Base-by-base conservation (phyloP, 2,888 invertebrate genomes). In the Macropis europaea region DNA sequence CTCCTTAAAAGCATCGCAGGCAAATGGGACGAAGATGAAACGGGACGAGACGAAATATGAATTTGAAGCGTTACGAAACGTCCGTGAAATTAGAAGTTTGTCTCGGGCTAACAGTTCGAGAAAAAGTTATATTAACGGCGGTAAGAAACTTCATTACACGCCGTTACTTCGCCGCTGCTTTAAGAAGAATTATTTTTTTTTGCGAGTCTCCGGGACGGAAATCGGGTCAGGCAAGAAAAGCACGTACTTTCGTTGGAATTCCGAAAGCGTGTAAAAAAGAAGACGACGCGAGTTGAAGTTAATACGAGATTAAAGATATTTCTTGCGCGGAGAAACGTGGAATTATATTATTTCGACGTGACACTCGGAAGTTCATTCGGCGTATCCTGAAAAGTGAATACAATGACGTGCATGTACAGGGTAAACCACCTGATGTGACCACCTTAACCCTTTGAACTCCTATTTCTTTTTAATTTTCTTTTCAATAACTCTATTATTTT, bases 61-160 rank as follows among this genome's bases (percentile, higher is more conserved):
- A 13, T 15, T 40, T 34, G 47, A 6, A n/a, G 40, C 7, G 9
- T 2, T 15, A 13, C 19, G 34, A 32, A 40, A 24, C 7, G 4
- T 34, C 28, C 54, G 42, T 22, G 34, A 64, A 68, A 68, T 54
- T 64, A 56, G 28, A 38, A 50, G 42, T 9, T 36, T 9, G 11
- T n/a, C 19, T 17, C n/a, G 0, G 3, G 7, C 7, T 3, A 24
- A 36, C 9, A 30, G 19, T 26, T n/a, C n/a, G 1, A 9, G 2
- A 26, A 24, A 7, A 36, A 36, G 13, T 36, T 36, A 7, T 28
- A 30, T 24, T 13, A 32, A 53, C 28, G 13, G 15, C 24, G 30
- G 11, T 19, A 7, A 7, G 48, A 32, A 28, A 50, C 7, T 38
- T 66, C 52, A 66, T 66, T 13, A 42, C 36, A 15, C 28, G 28